phyloP scores from a whole-genome alignment of 2,888 invertebrate genomes.

The Unio delphinus region DNA sequence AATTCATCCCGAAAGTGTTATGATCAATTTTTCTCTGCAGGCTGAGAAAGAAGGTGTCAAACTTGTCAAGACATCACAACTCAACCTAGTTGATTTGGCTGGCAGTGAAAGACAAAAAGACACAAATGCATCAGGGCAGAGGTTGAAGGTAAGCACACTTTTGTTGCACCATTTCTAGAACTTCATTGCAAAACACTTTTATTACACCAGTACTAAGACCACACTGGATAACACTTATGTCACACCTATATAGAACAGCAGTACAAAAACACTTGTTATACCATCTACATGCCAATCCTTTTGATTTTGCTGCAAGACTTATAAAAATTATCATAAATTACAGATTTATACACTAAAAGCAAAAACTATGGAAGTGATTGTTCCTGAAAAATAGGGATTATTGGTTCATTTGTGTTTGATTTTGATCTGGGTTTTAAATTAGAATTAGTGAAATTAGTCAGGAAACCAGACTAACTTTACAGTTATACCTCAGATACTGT shows the following conservation, averaged over 20 bases:
- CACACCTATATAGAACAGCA: background rate
- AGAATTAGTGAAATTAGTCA: no score
- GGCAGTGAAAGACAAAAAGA: constrained; percentile 72
- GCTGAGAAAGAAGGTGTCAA: constrained; percentile 64
- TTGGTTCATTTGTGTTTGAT: no score
- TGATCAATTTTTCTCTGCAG: constrained; percentile 27
- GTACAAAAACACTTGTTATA: background rate
- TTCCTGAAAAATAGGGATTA: no score
- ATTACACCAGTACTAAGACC: background rate
- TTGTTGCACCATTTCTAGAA: background rate
- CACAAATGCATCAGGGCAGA: constrained; percentile 65
- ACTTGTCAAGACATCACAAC: constrained; percentile 59
- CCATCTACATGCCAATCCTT: background rate
- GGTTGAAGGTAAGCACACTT: constrained; percentile 63
- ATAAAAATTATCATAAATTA: no score
- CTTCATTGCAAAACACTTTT: background rate
- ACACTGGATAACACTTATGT: background rate
- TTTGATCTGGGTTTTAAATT: no score
- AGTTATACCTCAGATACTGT: no score
- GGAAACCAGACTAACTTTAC: no score
- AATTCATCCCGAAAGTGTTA: no score
- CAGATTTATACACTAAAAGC: no score
- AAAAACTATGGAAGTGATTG: no score
- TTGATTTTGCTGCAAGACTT: background rate
- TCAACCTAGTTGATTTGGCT: constrained; percentile 73